These are phyloP conservation scores for Lagria hirta DNA, from an alignment of 2,888 invertebrate species.

Conservation along the genomic window DNA sequence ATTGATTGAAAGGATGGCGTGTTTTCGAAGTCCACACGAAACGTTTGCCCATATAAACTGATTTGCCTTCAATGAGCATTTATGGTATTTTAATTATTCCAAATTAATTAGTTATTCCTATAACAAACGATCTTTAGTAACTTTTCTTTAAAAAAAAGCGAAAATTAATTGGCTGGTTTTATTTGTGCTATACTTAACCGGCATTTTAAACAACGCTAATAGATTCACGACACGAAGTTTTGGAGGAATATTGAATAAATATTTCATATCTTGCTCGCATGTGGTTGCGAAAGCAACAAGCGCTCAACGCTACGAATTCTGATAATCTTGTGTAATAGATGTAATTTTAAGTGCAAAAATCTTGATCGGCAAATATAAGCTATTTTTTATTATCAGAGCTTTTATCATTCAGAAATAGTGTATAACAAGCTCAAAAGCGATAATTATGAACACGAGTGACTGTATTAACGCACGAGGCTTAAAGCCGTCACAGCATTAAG, in stretches of 20 bases:
- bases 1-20: slow-evolving; percentile 23
- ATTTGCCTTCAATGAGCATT: slow-evolving; percentile 21
- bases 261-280: slow-evolving; percentile 18
- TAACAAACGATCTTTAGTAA: slow-evolving; percentile 9
- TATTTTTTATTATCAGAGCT: too few relatives aligned
- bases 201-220: slow-evolving; percentile 9
- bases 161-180: slow-evolving; percentile 9
- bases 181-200: slow-evolving; percentile 8
- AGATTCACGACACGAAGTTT: slow-evolving; percentile 15
- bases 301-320: slow-evolving; percentile 19
- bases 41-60: slow-evolving; percentile 19
- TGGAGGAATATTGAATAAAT: slow-evolving; percentile 11
- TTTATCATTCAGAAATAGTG: too few relatives aligned
- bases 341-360: too few relatives aligned
- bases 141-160: slow-evolving; percentile 5
- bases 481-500: too few relatives aligned
- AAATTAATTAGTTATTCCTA: slow-evolving; percentile 22
- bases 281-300: slow-evolving; percentile 17
- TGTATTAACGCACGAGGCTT: too few relatives aligned
- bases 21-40: slow-evolving; percentile 16
- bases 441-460: too few relatives aligned
- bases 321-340: slow-evolving; percentile 22
- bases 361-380: too few relatives aligned
- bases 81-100: slow-evolving; percentile 25
- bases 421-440: too few relatives aligned